Evolutionary conservation across 1,140 invertebrate species (phyloP), one percentile per base, ranked within the genome.

Genomic region (Pseudomyrmex concolor): DNA sequence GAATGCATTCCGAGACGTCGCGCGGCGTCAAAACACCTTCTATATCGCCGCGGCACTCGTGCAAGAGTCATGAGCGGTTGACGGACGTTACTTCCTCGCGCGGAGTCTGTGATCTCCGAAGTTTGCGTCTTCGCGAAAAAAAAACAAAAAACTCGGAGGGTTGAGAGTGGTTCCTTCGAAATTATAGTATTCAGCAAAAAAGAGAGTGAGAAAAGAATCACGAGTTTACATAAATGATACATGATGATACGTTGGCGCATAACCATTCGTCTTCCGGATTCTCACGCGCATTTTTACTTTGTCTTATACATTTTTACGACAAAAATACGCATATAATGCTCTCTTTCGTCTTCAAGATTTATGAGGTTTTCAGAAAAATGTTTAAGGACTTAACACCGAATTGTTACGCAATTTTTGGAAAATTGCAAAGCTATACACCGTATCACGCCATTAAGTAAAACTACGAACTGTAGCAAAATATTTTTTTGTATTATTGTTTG

Each of bases 1-100:
- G 22, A 67, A 67, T 60, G 62, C 71, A 19, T 64, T 48, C 59
- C 81, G 70, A 83, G 45, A 77, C 50, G 80, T 60, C 55, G 15
- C 70, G 34, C 50, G 15, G 55, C 55, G 54, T 62, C 78, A 19
- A 81, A 78, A 9, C 48, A 7, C 9, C 62, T 43, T 13, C 12
- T 19, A 15, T n/a, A 15, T 55, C 25, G 13, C 34, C 22, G 54
- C 22, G 34, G 34, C 64, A 17, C 50, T 54, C 50, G 63, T 19
- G 34, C n/a, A 78, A 68, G 48, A 68, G 68, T 78, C 64, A 25
- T 22, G 25, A 57, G 9, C 17, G 62, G 0, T 48, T 12, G 34
- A 77, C 15, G 54, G 15, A 22, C 50, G 5, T 1, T 64, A n/a
- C n/a, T 34, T 34, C 34, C 34, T 45, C 25, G 25, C 62, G 13